phyloP scores from a whole-genome alignment of 2,888 invertebrate genomes.

The Dastarcus helophoroides region DNA sequence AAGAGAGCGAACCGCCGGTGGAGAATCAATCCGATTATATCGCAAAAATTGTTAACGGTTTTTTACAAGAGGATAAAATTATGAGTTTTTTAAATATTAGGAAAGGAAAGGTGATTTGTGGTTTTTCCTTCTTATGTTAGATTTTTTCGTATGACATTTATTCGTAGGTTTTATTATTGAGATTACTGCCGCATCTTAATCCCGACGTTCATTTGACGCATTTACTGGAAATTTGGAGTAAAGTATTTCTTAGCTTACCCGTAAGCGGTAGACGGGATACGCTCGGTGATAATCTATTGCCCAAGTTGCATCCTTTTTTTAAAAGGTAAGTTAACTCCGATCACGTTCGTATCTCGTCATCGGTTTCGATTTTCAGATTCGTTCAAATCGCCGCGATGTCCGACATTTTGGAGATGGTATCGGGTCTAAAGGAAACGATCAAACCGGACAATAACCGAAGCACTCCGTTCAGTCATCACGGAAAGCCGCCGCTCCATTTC shows the following conservation, averaged over 20 bases:
- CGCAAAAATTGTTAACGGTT: conserved; percentile 50
- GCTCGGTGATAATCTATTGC: conserved; percentile 39
- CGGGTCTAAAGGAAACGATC: conserved; percentile 29
- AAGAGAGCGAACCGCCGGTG: conserved; percentile 38
- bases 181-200: conserved; percentile 51
- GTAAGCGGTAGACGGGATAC: conserved; percentile 47
- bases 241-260: conserved; percentile 47
- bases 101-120: conserved; percentile 61
- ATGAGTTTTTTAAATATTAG: conserved; percentile 63
- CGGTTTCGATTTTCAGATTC: conserved; percentile 23
- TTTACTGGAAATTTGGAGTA: conserved; percentile 47
- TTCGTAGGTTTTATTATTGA: conserved; percentile 51
- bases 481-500: conserved; percentile 34
- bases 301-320: conserved; percentile 46
- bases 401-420: conserved; percentile 30
- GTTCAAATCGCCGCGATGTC: conserved; percentile 30
- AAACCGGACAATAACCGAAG: conserved; percentile 28
- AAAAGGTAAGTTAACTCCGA: conserved; percentile 37
- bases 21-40: conserved; percentile 48
- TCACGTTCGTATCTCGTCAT: neutral
- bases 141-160: conserved; percentile 6
- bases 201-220: conserved; percentile 38
- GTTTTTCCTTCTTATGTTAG: too few species aligned
- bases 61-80: conserved; percentile 58
- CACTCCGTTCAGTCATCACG: conserved; percentile 33